Conservation (phyloP, 2,888 invertebrate genomes). For the Caenorhabditis japonica region DNA sequence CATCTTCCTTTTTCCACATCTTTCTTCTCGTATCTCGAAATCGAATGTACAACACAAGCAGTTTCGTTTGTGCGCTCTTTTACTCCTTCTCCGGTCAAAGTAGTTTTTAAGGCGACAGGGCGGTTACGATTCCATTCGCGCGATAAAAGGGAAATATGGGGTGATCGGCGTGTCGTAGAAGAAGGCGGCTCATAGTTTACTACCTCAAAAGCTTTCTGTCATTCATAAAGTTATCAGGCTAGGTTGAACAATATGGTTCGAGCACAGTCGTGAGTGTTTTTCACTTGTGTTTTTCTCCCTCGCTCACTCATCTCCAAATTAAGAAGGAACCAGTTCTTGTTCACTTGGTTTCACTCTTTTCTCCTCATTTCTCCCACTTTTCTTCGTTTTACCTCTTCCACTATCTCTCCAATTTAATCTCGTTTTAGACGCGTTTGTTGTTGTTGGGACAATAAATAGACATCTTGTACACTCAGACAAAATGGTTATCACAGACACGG, state of each 20-base stretch:
- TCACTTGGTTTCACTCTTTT: background rate
- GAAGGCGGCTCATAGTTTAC: slow-evolving; percentile 25
- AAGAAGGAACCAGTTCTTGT: slow-evolving; percentile 17
- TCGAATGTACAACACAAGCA: slow-evolving; percentile 20
- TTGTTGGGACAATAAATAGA: slow-evolving; percentile 23
- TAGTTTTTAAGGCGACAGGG: too few species aligned
- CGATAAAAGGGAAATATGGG: slow-evolving; percentile 33
- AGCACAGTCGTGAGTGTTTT: background rate
- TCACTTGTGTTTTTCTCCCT: background rate
- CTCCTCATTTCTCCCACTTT: background rate
- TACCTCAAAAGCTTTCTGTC: slow-evolving; percentile 10
- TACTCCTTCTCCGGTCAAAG: slow-evolving; percentile 30
- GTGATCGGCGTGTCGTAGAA: slow-evolving; percentile 49
- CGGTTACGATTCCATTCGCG: slow-evolving; percentile 1
- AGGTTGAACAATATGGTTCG: slow-evolving; percentile 12
- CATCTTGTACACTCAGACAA: slow-evolving; percentile 21
- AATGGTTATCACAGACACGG: slow-evolving; percentile 62
- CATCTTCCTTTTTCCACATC: slow-evolving; percentile 16
- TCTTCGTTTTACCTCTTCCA: slow-evolving; percentile 4
- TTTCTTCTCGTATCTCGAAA: slow-evolving; percentile 18
- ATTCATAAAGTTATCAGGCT: slow-evolving; percentile 11
- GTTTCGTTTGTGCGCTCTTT: too few species aligned
- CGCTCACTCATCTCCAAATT: slow-evolving; percentile 1
- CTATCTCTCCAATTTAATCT: slow-evolving; percentile 38
- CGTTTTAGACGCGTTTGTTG: slow-evolving; percentile 27